These are phyloP conservation scores for Chymomyza caudatula DNA, from an alignment of 2,888 invertebrate genomes.

Conservation along the genomic window DNA sequence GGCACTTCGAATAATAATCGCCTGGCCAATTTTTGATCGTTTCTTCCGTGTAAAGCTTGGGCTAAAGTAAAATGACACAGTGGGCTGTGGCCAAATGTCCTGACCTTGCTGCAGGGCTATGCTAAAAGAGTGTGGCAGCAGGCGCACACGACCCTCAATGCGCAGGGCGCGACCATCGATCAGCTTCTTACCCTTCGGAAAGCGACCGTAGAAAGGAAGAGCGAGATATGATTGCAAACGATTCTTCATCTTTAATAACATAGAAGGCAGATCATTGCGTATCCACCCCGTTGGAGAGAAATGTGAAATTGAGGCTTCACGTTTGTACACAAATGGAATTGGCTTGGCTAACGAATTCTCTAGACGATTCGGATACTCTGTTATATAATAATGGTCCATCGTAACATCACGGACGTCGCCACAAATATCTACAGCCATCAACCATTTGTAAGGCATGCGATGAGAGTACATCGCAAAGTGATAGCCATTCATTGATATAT, in stretches of 20 bases:
- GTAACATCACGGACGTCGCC: slow-evolving; percentile 81
- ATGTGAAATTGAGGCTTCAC: not conserved
- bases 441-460: slow-evolving; percentile 80
- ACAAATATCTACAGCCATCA: slow-evolving; percentile 81
- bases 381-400: slow-evolving; percentile 74
- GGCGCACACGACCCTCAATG: slow-evolving; percentile 82
- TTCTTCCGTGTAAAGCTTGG: slow-evolving; percentile 80
- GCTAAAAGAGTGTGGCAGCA: slow-evolving; percentile 85
- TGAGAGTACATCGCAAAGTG: slow-evolving; percentile 85
- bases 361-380: slow-evolving; percentile 65
- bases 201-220: slow-evolving; percentile 75
- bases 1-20: slow-evolving; percentile 83
- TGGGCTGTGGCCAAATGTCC: slow-evolving; percentile 85
- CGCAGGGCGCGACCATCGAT: slow-evolving; percentile 79
- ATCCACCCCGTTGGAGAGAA: slow-evolving; percentile 20
- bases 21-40: slow-evolving; percentile 75
- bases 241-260: not conserved
- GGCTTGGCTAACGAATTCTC: slow-evolving; percentile 17
- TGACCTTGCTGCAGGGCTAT: slow-evolving; percentile 83
- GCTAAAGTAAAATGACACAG: slow-evolving; percentile 85
- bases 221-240: slow-evolving; percentile 27
- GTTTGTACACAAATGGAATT: slow-evolving; percentile 7
- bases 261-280: slow-evolving; percentile 7
- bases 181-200: slow-evolving; percentile 66
- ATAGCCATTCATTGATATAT: slow-evolving; percentile 84